These are phyloP conservation scores for Ciconia nigra DNA, from an alignment of 2,797 vertebrate species.

Conservation along the genomic window DNA sequence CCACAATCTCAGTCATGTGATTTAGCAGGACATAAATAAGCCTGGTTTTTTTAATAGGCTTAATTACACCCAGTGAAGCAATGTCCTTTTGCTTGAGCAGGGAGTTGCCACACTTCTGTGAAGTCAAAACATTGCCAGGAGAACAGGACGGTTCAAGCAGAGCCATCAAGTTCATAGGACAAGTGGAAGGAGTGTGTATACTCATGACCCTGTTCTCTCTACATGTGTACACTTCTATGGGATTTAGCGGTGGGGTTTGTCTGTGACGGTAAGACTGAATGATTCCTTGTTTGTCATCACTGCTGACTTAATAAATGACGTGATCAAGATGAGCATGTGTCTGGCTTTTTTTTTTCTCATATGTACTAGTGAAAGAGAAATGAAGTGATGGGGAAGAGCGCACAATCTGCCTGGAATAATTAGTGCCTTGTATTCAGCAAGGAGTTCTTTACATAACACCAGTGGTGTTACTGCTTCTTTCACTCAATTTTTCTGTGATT, in stretches of 20 bases:
- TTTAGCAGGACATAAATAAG: not conserved
- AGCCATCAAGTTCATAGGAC: not conserved
- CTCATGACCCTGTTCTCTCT: not conserved
- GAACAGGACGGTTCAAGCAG: not conserved
- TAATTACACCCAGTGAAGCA: not conserved
- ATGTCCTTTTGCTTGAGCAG: not conserved
- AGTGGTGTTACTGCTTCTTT: not conserved
- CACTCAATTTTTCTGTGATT: not conserved
- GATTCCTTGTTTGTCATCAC: not conserved
- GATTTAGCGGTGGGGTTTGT: not conserved
- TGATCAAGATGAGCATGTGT: not conserved
- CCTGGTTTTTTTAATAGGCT: not conserved
- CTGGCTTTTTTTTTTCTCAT: not conserved
- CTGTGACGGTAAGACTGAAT: accelerated
- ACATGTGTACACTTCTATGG: accelerated
- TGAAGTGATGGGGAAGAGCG: not conserved
- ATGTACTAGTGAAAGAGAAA: not conserved
- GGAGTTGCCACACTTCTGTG: not conserved
- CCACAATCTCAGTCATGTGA: not conserved
- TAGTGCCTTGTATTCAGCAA: not conserved
- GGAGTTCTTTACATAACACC: not conserved
- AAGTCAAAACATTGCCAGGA: not conserved
- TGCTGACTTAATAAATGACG: not conserved
- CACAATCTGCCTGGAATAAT: not conserved
- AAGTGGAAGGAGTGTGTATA: not conserved